Percentiles rank a stretch among this genome's conserved stretches.
These are phyloP conservation scores for Elgaria multicarinata DNA, from an alignment of 2,113 vertebrate species.

Conservation along the genomic window DNA sequence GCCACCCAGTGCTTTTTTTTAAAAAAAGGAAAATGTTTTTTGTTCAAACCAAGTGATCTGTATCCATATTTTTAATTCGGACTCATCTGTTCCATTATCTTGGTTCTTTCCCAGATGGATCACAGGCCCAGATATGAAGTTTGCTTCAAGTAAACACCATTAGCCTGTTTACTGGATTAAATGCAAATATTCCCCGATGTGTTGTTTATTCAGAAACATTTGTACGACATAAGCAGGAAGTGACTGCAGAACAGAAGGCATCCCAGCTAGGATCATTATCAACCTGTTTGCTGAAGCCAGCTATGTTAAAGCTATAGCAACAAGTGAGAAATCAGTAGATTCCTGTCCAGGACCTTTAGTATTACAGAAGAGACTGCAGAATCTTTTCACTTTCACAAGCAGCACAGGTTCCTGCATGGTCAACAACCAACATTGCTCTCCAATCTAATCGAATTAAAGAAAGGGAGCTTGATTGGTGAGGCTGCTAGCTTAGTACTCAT, in stretches of 20 bases:
- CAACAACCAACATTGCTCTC: not conserved
- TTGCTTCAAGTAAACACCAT: constrained; percentile 61
- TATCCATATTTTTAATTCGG: not conserved
- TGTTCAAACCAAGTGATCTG: constrained; percentile 39
- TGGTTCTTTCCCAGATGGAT: not conserved
- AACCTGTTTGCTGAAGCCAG: not conserved
- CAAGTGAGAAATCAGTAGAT: not conserved
- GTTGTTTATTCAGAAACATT: constrained; percentile 58
- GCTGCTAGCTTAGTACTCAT: not conserved
- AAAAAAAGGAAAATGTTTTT: not conserved
- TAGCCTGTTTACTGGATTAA: constrained; percentile 36
- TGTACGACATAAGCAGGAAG: constrained; percentile 11
- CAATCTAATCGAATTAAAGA: not conserved
- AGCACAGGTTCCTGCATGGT: accelerated
- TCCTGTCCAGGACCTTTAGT: not conserved
- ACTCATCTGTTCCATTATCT: not conserved
- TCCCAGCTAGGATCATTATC: constrained; percentile 3
- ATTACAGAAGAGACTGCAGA: not conserved
- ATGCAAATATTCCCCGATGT: constrained; percentile 25
- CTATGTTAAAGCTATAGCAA: not conserved
- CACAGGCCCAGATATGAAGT: not conserved
- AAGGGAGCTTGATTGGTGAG: not conserved
- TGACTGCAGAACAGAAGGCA: not conserved
- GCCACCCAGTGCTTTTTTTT: not conserved
- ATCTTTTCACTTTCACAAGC: not conserved